Evolutionary conservation across 2,888 invertebrate species (phyloP).

Genomic region (Ceriagrion tenellum): DNA sequence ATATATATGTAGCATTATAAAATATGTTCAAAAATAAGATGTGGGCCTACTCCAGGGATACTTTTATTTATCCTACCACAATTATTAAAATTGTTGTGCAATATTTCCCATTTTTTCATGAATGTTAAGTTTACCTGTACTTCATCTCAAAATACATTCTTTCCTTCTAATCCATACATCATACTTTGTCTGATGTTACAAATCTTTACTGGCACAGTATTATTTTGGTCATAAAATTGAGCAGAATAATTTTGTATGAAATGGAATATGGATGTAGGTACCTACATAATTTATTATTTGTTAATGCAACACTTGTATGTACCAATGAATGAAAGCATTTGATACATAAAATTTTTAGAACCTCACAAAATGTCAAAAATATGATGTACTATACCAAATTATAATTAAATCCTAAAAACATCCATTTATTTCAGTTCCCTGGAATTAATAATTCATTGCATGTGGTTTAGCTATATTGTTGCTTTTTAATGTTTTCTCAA

Average conservation of each 20-base stretch:
- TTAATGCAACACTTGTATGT: constrained; percentile 40
- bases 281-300: not conserved
- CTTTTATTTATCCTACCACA: not conserved
- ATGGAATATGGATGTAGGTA: not conserved
- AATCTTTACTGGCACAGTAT: not conserved
- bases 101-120: not conserved
- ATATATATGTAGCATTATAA: constrained; percentile 29
- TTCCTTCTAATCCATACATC: not conserved
- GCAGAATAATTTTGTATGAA: not conserved
- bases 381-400: not conserved
- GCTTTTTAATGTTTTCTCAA: constrained; percentile 7
- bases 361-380: constrained; percentile 1
- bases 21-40: constrained; percentile 9
- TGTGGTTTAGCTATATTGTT: not conserved
- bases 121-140: not conserved
- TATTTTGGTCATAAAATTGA: not conserved
- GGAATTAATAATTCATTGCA: not conserved
- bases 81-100: not conserved
- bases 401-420: not conserved
- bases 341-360: constrained; percentile 36
- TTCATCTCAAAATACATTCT: not conserved
- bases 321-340: constrained; percentile 14
- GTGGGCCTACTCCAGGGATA: not conserved
- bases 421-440: not conserved
- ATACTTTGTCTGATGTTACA: not conserved